phyloP scores from a whole-genome alignment of 2,113 vertebrate species.

The Peromyscus maniculatus region DNA sequence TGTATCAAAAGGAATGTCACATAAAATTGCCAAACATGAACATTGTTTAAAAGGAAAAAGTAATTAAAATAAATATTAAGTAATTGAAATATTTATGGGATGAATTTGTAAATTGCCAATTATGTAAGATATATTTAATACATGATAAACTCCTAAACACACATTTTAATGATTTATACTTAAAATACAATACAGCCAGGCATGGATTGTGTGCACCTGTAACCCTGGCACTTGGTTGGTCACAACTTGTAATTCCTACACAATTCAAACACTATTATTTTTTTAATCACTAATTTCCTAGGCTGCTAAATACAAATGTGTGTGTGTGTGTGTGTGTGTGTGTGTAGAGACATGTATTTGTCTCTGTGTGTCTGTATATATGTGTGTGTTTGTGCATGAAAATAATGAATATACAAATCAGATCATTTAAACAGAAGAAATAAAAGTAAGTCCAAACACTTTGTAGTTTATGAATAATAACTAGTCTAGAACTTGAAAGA shows the following conservation, averaged over 20 bases:
- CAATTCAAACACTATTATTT: not conserved
- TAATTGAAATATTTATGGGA: conserved; percentile 24
- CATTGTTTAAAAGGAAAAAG: not conserved
- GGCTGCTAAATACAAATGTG: not conserved
- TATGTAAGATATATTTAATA: not conserved
- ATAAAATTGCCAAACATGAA: conserved; percentile 9
- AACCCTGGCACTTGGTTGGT: too few species aligned
- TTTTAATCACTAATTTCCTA: not conserved
- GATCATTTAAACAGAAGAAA: conserved; percentile 1
- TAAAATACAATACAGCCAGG: not conserved
- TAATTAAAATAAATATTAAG: not conserved
- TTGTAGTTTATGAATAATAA: not conserved
- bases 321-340: not conserved
- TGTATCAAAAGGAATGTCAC: conserved; percentile 21
- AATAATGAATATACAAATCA: not conserved
- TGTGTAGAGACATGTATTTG: not conserved
- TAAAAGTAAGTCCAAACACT: not conserved
- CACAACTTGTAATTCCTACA: not conserved
- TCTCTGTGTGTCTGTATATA: not conserved
- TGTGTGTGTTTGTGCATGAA: not conserved
- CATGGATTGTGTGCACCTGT: not conserved
- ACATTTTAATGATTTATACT: not conserved
- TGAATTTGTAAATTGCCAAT: not conserved
- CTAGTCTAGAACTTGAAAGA: not conserved
- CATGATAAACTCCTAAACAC: not conserved